phyloP scores from a whole-genome alignment of 2,888 invertebrate species.

The Caenorhabditis sp. region DNA sequence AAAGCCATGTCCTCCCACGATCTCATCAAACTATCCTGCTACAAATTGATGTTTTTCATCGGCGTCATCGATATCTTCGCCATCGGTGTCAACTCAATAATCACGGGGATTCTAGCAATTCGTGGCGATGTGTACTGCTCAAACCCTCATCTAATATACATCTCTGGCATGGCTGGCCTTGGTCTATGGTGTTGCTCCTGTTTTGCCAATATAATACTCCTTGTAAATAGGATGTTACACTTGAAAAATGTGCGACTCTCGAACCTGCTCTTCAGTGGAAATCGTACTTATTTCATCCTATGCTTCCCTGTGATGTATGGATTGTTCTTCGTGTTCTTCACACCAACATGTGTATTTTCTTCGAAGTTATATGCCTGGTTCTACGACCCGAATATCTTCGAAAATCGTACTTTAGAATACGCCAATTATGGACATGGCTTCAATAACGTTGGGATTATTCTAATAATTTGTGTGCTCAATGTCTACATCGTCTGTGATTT shows the following conservation, averaged over 20 bases:
- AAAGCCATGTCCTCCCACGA: neutral
- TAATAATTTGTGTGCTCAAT: neutral
- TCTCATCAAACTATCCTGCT: slow-evolving; percentile 5
- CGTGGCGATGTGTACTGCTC: slow-evolving; percentile 7
- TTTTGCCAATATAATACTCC: neutral
- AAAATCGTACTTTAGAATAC: neutral
- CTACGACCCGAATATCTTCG: slow-evolving; percentile 10
- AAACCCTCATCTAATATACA: slow-evolving; percentile 7
- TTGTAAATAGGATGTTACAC: slow-evolving; percentile 6
- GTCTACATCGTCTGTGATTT: neutral
- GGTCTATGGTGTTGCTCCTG: slow-evolving; percentile 11
- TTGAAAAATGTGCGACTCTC: neutral
- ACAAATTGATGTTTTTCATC: slow-evolving; percentile 11
- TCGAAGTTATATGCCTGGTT: slow-evolving; percentile 6
- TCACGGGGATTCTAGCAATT: slow-evolving; percentile 4
- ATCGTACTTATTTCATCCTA: slow-evolving; percentile 5
- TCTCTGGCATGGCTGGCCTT: neutral
- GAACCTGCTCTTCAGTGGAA: neutral
- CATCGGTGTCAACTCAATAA: slow-evolving; percentile 3
- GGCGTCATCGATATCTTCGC: slow-evolving; percentile 2
- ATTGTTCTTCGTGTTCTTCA: slow-evolving; percentile 5
- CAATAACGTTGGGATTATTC: slow-evolving; percentile 4
- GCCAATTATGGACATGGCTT: slow-evolving; percentile 4
- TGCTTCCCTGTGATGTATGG: slow-evolving; percentile 1
- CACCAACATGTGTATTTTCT: slow-evolving; percentile 3